Evolutionary conservation across 2,113 vertebrate species (phyloP).

Genomic region (Gavia stellata): DNA sequence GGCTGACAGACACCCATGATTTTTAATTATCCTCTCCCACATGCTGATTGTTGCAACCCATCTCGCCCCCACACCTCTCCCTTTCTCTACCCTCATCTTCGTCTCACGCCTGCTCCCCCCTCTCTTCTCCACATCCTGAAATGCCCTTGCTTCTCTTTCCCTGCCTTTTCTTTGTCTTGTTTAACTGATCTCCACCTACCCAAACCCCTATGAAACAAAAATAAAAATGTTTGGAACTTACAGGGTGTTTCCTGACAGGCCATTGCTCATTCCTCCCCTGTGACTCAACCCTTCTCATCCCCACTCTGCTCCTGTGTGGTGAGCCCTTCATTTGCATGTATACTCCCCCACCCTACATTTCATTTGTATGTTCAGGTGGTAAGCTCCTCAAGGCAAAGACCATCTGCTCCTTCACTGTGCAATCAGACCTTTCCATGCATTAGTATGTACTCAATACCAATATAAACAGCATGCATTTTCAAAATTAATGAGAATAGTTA

Average conservation of each 20-base stretch:
- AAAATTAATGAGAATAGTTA: background rate
- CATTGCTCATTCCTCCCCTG: background rate
- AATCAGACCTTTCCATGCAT: background rate
- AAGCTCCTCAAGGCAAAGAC: background rate
- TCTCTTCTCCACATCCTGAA: background rate
- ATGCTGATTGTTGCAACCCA: background rate
- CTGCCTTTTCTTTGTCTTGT: background rate
- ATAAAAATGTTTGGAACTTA: slow-evolving; percentile 47
- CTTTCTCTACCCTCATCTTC: background rate
- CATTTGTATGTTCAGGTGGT: background rate
- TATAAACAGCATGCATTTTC: background rate
- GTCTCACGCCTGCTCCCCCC: background rate
- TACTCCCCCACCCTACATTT: background rate
- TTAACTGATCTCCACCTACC: slow-evolving; percentile 36
- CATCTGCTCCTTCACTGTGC: background rate
- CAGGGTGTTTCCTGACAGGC: slow-evolving; percentile 28
- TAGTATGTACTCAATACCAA: background rate
- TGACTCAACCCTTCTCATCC: slow-evolving; percentile 8
- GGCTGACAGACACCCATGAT: slow-evolving; percentile 16
- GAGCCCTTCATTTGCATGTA: background rate
- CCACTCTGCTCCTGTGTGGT: background rate
- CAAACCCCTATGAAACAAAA: slow-evolving; percentile 14
- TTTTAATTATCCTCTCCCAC: slow-evolving; percentile 41
- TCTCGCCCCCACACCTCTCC: background rate
- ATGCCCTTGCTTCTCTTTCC: background rate